phyloP scores from a whole-genome alignment of 2,113 vertebrate species.

The Progne subis region DNA sequence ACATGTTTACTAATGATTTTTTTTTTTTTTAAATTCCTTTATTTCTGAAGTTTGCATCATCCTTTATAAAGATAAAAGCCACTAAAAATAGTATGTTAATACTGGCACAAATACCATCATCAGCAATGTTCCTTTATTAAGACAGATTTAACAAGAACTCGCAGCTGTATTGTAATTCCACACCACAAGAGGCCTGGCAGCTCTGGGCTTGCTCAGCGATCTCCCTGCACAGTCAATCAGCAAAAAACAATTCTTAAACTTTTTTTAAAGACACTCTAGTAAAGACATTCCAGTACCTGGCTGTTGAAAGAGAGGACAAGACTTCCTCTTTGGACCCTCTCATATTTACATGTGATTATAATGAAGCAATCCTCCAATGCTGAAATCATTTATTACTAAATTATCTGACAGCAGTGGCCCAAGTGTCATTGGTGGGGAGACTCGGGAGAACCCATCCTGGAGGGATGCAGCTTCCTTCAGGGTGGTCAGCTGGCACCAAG shows the following conservation, averaged over 20 bases:
- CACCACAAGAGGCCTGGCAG: background rate
- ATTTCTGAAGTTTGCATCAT: conserved; percentile 2
- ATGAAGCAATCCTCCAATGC: fast-evolving
- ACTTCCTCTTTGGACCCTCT: background rate
- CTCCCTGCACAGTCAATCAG: background rate
- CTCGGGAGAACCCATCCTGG: conserved; percentile 88
- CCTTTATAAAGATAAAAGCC: conserved; percentile 16
- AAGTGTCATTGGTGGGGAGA: conserved; percentile 81
- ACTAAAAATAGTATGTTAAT: conserved; percentile 22
- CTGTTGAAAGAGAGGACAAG: fast-evolving
- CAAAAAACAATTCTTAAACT: background rate
- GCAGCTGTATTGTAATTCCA: background rate
- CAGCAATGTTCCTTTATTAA: background rate
- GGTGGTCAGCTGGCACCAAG: conserved; percentile 84
- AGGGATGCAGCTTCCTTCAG: conserved; percentile 84
- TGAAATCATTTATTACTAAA: background rate
- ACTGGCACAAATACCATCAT: background rate
- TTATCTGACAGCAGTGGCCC: conserved; percentile 84
- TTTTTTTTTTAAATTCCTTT: background rate
- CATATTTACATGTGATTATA: fast-evolving
- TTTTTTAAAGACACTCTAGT: background rate
- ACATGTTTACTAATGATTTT: background rate
- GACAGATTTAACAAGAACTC: background rate
- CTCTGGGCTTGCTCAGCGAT: background rate
- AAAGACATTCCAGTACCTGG: background rate